Evolutionary conservation across 2,113 vertebrate genomes (phyloP).

Genomic region (Gobius niger): DNA sequence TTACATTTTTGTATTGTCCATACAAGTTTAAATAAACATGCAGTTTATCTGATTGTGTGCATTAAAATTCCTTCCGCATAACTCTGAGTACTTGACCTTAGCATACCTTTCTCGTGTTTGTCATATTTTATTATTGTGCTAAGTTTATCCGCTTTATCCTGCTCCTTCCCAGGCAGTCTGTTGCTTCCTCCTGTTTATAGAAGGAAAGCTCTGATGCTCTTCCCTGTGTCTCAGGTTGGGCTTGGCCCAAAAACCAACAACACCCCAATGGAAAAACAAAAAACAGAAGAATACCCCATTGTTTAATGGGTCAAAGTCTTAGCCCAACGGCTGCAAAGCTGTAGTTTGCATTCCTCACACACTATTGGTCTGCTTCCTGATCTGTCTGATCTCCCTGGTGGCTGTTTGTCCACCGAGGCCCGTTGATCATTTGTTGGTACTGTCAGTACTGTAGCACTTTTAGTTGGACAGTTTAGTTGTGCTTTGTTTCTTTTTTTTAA

Average conservation of each 20-base stretch:
- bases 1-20: too few relatives aligned
- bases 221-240: constrained; percentile 44
- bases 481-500: not conserved
- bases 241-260: constrained; percentile 68
- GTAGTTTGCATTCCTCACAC: constrained; percentile 55
- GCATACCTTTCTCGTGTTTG: not conserved
- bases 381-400: constrained; percentile 31
- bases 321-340: constrained; percentile 46
- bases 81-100: not conserved
- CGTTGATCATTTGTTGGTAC: not conserved
- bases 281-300: constrained; percentile 50
- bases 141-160: constrained; percentile 1
- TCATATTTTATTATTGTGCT: not conserved
- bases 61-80: not conserved
- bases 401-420: constrained; percentile 17
- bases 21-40: too few relatives aligned
- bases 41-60: not conserved
- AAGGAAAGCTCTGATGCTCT: constrained; percentile 44
- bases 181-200: constrained; percentile 51
- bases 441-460: too few relatives aligned
- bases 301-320: constrained; percentile 57
- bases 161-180: constrained; percentile 24
- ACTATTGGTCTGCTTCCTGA: constrained; percentile 30
- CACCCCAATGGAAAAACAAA: constrained; percentile 64
- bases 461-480: not conserved